These are phyloP conservation scores for Apoda limacodes DNA, from an alignment of 2,888 invertebrate genomes.

Conservation along the genomic window DNA sequence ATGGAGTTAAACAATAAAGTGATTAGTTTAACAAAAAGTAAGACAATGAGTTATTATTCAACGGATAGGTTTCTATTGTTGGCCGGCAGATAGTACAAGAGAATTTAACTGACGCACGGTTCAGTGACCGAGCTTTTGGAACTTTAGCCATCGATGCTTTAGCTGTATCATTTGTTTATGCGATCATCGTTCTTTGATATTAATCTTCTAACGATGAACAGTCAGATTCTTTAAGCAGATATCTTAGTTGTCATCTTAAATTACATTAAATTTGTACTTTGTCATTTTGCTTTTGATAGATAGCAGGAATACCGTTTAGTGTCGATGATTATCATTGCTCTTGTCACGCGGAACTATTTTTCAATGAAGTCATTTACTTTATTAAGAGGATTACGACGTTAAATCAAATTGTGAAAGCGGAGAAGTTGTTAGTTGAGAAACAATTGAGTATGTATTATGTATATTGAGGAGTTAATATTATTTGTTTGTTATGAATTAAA, in stretches of 20 bases:
- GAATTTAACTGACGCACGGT: conserved; percentile 24
- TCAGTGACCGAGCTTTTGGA: conserved; percentile 40
- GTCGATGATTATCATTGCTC: conserved; percentile 27
- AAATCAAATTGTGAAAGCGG: no score
- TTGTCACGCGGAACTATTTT: no score
- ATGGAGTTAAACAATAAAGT: conserved; percentile 65
- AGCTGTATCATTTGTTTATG: conserved; percentile 61
- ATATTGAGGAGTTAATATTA: no score
- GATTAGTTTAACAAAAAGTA: conserved; percentile 66
- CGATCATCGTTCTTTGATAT: conserved; percentile 52
- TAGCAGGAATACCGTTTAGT: conserved; percentile 24
- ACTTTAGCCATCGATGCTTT: no score
- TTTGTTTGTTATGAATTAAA: no score
- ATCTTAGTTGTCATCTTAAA: conserved; percentile 40
- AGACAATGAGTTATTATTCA: conserved; percentile 68
- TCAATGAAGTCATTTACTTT: no score
- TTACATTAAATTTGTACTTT: conserved; percentile 42
- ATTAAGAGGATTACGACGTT: no score
- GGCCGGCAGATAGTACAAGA: conserved; percentile 38
- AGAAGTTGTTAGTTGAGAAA: no score
- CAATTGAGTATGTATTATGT: no score
- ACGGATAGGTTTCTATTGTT: conserved; percentile 56
- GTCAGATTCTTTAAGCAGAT: conserved; percentile 49
- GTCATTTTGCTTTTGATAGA: conserved; percentile 36
- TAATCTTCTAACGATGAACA: conserved; percentile 55